phyloP scores from a whole-genome alignment of 2,888 invertebrate genomes.

The Leptinotarsa rubiginosa region DNA sequence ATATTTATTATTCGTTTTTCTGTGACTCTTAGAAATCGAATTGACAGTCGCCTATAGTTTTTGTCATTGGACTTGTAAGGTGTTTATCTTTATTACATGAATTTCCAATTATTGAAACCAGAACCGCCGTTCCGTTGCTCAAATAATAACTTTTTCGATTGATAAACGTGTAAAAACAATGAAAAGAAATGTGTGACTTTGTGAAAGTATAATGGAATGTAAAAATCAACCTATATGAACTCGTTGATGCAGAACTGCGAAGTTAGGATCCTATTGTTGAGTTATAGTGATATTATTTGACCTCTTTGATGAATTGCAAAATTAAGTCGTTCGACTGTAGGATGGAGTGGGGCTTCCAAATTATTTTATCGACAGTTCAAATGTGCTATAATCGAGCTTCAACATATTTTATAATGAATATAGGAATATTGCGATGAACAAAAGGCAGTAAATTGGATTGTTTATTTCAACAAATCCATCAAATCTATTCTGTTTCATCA shows the following conservation, averaged over 20 bases:
- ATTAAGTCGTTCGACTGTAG: background rate
- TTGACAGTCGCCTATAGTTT: too few species aligned
- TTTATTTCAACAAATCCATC: too few species aligned
- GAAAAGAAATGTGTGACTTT: background rate
- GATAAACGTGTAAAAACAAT: background rate
- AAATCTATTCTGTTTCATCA: too few species aligned
- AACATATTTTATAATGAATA: too few species aligned
- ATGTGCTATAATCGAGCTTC: too few species aligned
- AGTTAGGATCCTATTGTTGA: background rate
- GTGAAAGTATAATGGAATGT: constrained; percentile 5
- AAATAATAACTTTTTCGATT: background rate
- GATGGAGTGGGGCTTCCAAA: background rate
- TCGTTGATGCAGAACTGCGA: constrained; percentile 9
- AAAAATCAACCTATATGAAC: background rate
- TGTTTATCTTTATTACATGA: background rate
- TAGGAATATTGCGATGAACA: too few species aligned
- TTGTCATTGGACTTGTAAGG: too few species aligned
- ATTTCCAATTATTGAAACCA: background rate
- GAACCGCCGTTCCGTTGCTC: background rate
- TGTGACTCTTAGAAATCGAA: too few species aligned
- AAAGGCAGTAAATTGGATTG: too few species aligned
- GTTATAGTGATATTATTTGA: constrained; percentile 6
- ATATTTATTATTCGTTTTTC: too few species aligned
- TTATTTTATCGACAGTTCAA: background rate
- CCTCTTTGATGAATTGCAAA: constrained; percentile 14